These are phyloP conservation scores for Scaptomyza cyrtandrae DNA, from an alignment of 2,888 invertebrate species.

Conservation along the genomic window DNA sequence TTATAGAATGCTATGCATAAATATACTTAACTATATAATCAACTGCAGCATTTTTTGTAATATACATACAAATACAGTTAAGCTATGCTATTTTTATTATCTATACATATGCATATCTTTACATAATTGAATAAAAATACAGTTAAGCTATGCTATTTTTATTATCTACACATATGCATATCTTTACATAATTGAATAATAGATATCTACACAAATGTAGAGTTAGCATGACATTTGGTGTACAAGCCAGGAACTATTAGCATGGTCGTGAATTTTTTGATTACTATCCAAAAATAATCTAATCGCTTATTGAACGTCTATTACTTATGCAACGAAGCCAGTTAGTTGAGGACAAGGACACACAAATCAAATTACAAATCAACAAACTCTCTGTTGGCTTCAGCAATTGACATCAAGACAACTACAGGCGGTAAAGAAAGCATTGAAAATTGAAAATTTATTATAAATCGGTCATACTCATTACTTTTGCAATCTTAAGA, in stretches of 20 bases:
- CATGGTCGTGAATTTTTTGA: not conserved
- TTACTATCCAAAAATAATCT: not conserved
- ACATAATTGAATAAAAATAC: too few species aligned
- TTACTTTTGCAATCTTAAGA: too few species aligned
- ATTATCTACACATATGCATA: not conserved
- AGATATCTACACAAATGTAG: not conserved
- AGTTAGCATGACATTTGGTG: not conserved
- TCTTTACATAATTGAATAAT: not conserved
- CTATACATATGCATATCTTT: not conserved
- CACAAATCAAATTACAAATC: not conserved
- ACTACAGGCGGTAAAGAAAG: too few species aligned
- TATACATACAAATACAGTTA: not conserved
- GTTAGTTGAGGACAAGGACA: not conserved
- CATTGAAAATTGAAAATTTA: too few species aligned
- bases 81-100: not conserved
- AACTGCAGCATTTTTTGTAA: not conserved
- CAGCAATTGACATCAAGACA: too few species aligned
- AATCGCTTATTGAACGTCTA: constrained; percentile 2
- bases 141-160: too few species aligned
- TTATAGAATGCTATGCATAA: not conserved
- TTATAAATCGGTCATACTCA: too few species aligned
- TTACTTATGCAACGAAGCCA: constrained; percentile 1
- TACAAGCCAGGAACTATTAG: not conserved
- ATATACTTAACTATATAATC: not conserved
- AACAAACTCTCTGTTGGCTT: not conserved